Evolutionary conservation across 2,113 vertebrate species (phyloP), one percentile per base, ranked within the genome.

Genomic region (Rafetus swinhoei): DNA sequence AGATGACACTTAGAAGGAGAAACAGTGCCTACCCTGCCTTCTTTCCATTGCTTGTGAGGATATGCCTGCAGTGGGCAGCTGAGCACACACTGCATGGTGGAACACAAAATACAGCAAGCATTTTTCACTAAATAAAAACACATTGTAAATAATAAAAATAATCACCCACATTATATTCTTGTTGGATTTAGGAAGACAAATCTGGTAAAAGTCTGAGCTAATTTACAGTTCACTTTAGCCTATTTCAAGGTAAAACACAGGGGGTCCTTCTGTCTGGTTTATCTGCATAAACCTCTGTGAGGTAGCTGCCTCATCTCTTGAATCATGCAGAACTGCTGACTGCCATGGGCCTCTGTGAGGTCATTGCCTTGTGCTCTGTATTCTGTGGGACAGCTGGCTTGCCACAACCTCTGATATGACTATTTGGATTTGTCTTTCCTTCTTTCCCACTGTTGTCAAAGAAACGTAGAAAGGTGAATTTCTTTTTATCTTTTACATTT

Each of bases 371-470:
- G 35, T 39, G 1, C 53, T 32, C 65, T 69, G 15, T 45, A 82
- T 21, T 3, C 74, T 56, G 79, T 45, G 55, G 52, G 32, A 60
- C n/a, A 27, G 19, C 39, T 29, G 22, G 50, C 19, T 24, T 77
- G 65, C 62, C 35, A 24, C 18, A 82, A 50, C 8, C 32, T 72
- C 50, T 72, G 72, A 5, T 52, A 57, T 7, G 55, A 87, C 1
- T 45, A 32, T 50, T 85, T 59, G 45, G 45, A 93, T 45, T 5
- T 74, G 39, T 7, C 55, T 85, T 93, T 87, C 62, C 25, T 92
- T 56, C 82, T 81, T 93, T 25, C 24, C 55, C 29, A 59, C 18
- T 11, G 54, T 59, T 52, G 92, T 14, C 6, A 81, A 93, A 60
- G 45, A 79, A 77, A 16, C 79, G 3, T 39, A 59, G 69, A 52